Base-by-base conservation (phyloP, 1,140 invertebrate genomes). In the Macrobrachium rosenbergii region DNA sequence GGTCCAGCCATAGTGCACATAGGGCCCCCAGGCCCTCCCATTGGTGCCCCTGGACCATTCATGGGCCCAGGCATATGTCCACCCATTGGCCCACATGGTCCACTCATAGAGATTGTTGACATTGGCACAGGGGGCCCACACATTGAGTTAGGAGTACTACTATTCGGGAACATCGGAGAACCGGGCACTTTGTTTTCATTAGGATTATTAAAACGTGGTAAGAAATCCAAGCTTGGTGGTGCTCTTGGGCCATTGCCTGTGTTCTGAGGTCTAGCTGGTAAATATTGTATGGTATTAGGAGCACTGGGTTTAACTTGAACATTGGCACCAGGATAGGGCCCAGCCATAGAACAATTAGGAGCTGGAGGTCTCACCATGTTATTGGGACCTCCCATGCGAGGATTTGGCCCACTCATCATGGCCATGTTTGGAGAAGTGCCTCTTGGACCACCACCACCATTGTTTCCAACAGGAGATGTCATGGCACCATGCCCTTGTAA, bases 211-310 rank as follows among this genome's bases (percentile, higher is more conserved):
- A 96, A 97, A 78, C 97, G 94, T 90, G 97, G 97, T 86, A 99
- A 93, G 92, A 98, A 98, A 88, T 99, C 97, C 76, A 99, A 93
- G 91, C 96, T 97, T 10, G 97, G 97, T 2, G 96, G 96, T n/a
- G 95, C 95, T 79, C 96, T 93, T 12, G 94, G 93, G 62, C 90
- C 93, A 89, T 93, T 93, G 60, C 94, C 93, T 60, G 78, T 81
- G 87, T 95, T 94, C 90, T 96, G 96, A 16, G 96, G 95, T 92
- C 97, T 94, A 62, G 97, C 97, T 43, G 98, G 98, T 91, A 99
- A 94, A 93, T 99, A 99, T 93, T 99, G 98, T 91, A 99, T 99
- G 17, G 98, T 99, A 92, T 99, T 99, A 0, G 98, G 98, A 3
- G 98, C 98, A 92, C 96, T 98, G 2, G 98, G 96, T 93, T 99